Evolutionary conservation across 2,888 invertebrate genomes (phyloP), one percentile per base, ranked within the genome.

Genomic region (Pyrgus malvae): DNA sequence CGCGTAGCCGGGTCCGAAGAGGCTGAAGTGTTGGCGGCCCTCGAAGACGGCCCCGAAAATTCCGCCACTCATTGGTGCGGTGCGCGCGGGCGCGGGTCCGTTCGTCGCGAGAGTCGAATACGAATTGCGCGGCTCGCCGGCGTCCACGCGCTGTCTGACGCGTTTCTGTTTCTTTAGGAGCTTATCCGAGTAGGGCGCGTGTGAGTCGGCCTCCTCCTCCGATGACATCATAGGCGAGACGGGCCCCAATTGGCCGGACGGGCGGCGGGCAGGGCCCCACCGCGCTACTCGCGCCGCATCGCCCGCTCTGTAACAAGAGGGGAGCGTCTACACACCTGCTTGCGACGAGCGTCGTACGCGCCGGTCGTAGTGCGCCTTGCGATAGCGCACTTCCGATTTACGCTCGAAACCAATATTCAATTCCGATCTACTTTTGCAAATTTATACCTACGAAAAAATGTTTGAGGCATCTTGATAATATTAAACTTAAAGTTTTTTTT

Each of bases 141-240:
- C 97, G 95, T 97, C 97, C 92, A 97, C 97, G 92, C 97, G 95
- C 94, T 97, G 97, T 93, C 97, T 94, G 92, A 95, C 96, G 91
- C 97, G 95, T 92, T 96, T 97, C 91, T 95, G 94, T 93, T 96
- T 95, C 95, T 96, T 96, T 93, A 96, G 93, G 92, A 95, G 94
- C 92, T 94, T 95, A 93, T 95, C 96, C 94, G 95, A 95, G 93
- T 95, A 96, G 95, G 96, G 95, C 93, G 95, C 96, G 94, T 95
- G 95, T 93, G 94, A 94, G 92, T 95, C 95, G 93, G 95, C 95
- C 95, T 96, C 96, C 95, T 96, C 96, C 95, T 96, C 96, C 95
- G 96, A 96, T 96, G 96, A 96, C 96, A 96, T 96, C 95, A 96
- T 96, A 93, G 92, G 96, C 95, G 92, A 93, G 93, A 91, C 92